Evolutionary conservation across 2,113 vertebrate species (phyloP).

Genomic region (Falco punctatus): DNA sequence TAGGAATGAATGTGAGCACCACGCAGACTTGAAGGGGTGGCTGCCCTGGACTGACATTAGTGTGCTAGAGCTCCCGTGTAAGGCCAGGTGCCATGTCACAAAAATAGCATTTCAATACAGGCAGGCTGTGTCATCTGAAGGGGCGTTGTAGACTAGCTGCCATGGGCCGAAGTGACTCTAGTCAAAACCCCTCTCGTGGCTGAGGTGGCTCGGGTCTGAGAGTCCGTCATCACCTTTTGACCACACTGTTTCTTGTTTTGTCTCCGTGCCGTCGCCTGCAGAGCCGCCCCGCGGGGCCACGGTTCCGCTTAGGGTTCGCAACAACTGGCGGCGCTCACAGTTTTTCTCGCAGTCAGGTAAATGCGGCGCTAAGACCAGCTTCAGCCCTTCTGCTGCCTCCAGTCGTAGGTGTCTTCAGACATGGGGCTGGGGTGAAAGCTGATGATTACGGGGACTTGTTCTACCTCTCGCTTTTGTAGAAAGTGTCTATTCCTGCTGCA

Average conservation of each 20-base stretch:
- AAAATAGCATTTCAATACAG: no score
- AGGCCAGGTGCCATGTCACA: no score
- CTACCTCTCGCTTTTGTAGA: slow-evolving; percentile 51
- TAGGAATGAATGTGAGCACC: background rate
- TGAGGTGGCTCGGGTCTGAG: background rate
- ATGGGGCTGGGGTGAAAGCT: slow-evolving; percentile 24
- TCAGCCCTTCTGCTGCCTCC: slow-evolving; percentile 31
- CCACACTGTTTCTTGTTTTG: slow-evolving; percentile 67
- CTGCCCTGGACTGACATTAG: background rate
- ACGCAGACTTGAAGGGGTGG: background rate
- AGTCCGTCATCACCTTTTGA: background rate
- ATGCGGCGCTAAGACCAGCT: slow-evolving; percentile 25
- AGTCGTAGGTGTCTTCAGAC: background rate
- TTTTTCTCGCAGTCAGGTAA: slow-evolving; percentile 96
- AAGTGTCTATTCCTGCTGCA: slow-evolving; percentile 58
- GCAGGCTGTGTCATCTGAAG: background rate
- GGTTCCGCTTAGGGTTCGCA: slow-evolving; percentile 83
- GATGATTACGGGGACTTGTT: slow-evolving; percentile 6
- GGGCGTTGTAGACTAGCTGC: background rate
- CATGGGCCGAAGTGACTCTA: fast-evolving
- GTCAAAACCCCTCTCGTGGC: background rate
- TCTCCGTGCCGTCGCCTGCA: slow-evolving; percentile 67
- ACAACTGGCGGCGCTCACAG: slow-evolving; percentile 87
- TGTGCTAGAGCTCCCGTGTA: background rate
- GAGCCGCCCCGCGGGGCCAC: slow-evolving; percentile 73